Base-by-base conservation (phyloP, 2,888 invertebrate genomes). In the Sussaba pulchella region DNA sequence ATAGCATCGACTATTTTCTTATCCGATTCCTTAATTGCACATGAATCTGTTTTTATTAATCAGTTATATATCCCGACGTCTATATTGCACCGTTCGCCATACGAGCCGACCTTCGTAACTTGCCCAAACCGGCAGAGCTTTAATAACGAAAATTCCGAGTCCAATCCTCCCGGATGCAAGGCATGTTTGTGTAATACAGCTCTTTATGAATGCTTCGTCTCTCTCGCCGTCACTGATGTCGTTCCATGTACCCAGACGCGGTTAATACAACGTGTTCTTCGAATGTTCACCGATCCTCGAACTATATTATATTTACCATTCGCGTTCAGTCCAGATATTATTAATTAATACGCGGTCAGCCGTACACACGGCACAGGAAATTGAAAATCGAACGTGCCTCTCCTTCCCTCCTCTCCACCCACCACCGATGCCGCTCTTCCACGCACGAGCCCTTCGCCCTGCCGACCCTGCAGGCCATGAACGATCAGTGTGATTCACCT, bases 291-390 rank as follows among this genome's bases (percentile, higher is more conserved):
- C 31, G 31, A 31, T 41, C 50, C 31, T 67, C 31, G 0, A 31
- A 14, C 17, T 50, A 2, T 6, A 59, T 45, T 50, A 26, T 67
- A 67, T 73, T 59, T 71, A 26, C 26, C 64, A 50, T 41, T 10
- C 47, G 71, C 71, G 24, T 39, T 50, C 71, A 41, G 64, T 59
- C 59, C 45, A 54, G 67, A 54, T 69, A 69, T 67, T 81, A 73
- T 70, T 74, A 78, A 74, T 78, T 73, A 81, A 78, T 78, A 75
- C 41, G 78, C 78, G 69, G 73, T 59, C 39, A 66, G 67, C 73
- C 75, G 79, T 66, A 39, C 12, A n/a, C n/a, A 50, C 9, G 10
- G 31, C 9, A 12, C 50, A 63, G 74, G 61, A 80, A 75, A 80
- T 80, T 80, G 79, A 67, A 80, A 80, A 80, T 71, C 75, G 71